Evolutionary conservation across 2,797 vertebrate species (phyloP).

Genomic region (Aplochiton taeniatus): DNA sequence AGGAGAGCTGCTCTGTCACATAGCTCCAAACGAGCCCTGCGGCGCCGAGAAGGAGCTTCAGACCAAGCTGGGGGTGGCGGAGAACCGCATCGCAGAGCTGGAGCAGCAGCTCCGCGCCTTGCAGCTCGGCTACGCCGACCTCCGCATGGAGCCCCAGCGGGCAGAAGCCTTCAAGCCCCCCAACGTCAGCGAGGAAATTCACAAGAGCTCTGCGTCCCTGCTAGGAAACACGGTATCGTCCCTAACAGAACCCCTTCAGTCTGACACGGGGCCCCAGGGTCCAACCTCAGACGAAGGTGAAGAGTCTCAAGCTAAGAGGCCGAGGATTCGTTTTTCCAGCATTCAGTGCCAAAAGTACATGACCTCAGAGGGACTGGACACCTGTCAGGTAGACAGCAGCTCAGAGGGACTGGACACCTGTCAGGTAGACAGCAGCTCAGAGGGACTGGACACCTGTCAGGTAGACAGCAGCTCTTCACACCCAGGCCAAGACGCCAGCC

Average conservation of each 20-base stretch:
- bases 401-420: too few relatives aligned
- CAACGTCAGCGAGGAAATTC: slow-evolving; percentile 44
- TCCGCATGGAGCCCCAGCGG: slow-evolving; percentile 67
- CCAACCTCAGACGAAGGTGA: slow-evolving; percentile 73
- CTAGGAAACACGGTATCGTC: slow-evolving; percentile 35
- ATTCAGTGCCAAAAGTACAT: slow-evolving; percentile 94
- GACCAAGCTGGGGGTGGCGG: slow-evolving; percentile 72
- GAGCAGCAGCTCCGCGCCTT: slow-evolving; percentile 76
- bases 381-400: too few relatives aligned
- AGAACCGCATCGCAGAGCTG: slow-evolving; percentile 71
- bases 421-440: too few relatives aligned
- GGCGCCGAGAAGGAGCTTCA: slow-evolving; percentile 74
- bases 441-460: slow-evolving; percentile 76
- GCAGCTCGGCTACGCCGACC: slow-evolving; percentile 72
- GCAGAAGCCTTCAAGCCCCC: slow-evolving; percentile 47
- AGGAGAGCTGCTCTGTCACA: slow-evolving; percentile 82
- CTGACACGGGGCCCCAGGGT: slow-evolving; percentile 58
- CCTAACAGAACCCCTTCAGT: slow-evolving; percentile 14
- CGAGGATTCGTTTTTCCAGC: slow-evolving; percentile 90
- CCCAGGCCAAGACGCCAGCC: slow-evolving; percentile 75
- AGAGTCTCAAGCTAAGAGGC: slow-evolving; percentile 80
- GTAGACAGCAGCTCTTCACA: slow-evolving; percentile 76
- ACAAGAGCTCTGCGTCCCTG: slow-evolving; percentile 42
- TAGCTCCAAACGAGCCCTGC: slow-evolving; percentile 68
- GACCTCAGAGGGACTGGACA: too few relatives aligned